Percentiles rank a stretch among this genome's conserved stretches.
phyloP scores from a whole-genome alignment of 2,113 vertebrate genomes.

The Andinoacara biseriatus region DNA sequence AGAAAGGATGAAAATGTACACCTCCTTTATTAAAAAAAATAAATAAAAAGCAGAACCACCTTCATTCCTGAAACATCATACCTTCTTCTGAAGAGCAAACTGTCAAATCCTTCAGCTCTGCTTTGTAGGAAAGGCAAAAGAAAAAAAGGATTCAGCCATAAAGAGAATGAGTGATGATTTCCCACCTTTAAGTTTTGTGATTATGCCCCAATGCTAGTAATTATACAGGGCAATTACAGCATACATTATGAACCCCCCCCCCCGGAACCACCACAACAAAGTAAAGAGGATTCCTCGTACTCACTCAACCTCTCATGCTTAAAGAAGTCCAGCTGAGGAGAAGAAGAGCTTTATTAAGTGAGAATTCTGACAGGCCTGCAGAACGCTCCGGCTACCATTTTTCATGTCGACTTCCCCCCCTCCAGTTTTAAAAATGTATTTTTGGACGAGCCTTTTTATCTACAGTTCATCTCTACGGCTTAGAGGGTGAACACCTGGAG shows the following conservation, averaged over 20 bases:
- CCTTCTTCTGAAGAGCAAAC: slow-evolving; percentile 7
- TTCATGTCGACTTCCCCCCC: not conserved
- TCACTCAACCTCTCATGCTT: slow-evolving; percentile 1
- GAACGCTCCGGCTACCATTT: slow-evolving; percentile 11
- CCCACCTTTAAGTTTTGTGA: slow-evolving; percentile 36
- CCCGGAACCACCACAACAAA: slow-evolving; percentile 25
- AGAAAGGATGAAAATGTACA: slow-evolving; percentile 14
- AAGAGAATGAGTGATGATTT: slow-evolving; percentile 19
- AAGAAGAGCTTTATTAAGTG: slow-evolving; percentile 30
- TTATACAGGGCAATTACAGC: slow-evolving; percentile 62
- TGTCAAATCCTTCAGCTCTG: slow-evolving; percentile 3
- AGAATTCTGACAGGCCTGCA: slow-evolving; percentile 16
- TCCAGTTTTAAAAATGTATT: not conserved
- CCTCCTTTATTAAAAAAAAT: not conserved
- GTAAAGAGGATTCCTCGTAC: slow-evolving; percentile 14
- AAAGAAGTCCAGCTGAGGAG: slow-evolving; percentile 21
- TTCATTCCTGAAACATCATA: slow-evolving; percentile 10
- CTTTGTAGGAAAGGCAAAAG: not conserved
- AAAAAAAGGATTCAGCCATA: not conserved
- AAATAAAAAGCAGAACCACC: not conserved
- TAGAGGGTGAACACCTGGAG: slow-evolving; percentile 52
- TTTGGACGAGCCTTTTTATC: slow-evolving; percentile 27
- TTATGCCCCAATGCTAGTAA: slow-evolving; percentile 49
- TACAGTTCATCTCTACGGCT: slow-evolving; percentile 29
- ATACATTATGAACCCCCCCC: slow-evolving; percentile 29